phyloP scores from a whole-genome alignment of 1,140 invertebrate genomes.

The Cylas formicarius region DNA sequence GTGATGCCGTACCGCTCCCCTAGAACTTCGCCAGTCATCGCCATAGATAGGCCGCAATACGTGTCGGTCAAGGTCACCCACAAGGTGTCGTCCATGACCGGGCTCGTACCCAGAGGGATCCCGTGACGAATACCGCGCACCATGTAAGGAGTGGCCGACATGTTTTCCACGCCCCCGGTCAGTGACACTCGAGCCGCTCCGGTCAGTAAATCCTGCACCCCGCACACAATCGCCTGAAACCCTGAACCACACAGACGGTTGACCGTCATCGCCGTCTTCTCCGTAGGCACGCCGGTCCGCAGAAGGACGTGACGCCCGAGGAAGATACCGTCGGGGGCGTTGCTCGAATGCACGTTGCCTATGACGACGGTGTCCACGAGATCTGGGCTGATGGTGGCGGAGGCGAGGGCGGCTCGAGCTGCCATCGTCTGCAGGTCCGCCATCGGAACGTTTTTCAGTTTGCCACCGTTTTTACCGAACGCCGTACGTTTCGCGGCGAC shows the following conservation, averaged over 20 bases:
- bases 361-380: slow-evolving; percentile 78
- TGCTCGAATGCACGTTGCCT: slow-evolving; percentile 75
- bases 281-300: slow-evolving; percentile 74
- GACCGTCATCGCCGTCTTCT: slow-evolving; percentile 72
- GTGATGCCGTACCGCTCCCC: slow-evolving; percentile 84
- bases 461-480: slow-evolving; percentile 95
- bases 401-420: slow-evolving; percentile 72
- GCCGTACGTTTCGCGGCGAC: slow-evolving; percentile 96
- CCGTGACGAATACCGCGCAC: slow-evolving; percentile 89
- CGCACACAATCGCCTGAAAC: slow-evolving; percentile 89
- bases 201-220: slow-evolving; percentile 83
- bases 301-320: slow-evolving; percentile 81
- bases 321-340: slow-evolving; percentile 80
- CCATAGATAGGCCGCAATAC: slow-evolving; percentile 92
- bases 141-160: slow-evolving; percentile 90
- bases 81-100: slow-evolving; percentile 82
- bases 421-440: slow-evolving; percentile 81
- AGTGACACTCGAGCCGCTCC: slow-evolving; percentile 84
- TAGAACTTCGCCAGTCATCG: slow-evolving; percentile 94
- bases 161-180: slow-evolving; percentile 90
- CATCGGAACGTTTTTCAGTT: slow-evolving; percentile 73
- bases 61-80: slow-evolving; percentile 89
- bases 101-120: slow-evolving; percentile 68
- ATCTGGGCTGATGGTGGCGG: slow-evolving; percentile 75
- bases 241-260: slow-evolving; percentile 93